Conservation (phyloP, 2,797 vertebrate species). For the Anguilla anguilla region DNA sequence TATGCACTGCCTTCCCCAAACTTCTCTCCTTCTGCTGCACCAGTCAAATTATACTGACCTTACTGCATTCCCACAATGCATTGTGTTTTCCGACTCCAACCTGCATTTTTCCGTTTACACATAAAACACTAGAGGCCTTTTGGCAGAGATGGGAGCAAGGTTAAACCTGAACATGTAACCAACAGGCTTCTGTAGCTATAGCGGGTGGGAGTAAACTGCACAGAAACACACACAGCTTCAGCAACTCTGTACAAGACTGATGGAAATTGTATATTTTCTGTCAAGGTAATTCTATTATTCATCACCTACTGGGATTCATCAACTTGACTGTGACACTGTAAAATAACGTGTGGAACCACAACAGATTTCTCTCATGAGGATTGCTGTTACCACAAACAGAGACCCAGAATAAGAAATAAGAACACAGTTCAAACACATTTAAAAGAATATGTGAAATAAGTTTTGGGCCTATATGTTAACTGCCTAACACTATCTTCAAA, state of each 20-base stretch:
- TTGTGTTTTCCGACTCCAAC: not conserved
- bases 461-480: not conserved
- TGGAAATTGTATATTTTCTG: not conserved
- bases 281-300: not conserved
- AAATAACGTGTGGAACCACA: not conserved
- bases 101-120: not conserved
- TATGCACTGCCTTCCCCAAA: not conserved
- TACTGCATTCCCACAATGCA: not conserved
- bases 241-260: not conserved
- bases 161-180: not conserved
- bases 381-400: not conserved
- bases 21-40: not conserved
- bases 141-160: not conserved
- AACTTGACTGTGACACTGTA: not conserved
- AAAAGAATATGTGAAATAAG: not conserved
- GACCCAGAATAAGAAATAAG: not conserved
- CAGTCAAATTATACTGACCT: not conserved
- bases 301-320: not conserved
- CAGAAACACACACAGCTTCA: not conserved
- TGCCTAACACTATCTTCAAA: not conserved
- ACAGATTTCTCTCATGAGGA: not conserved
- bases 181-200: not conserved
- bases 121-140: constrained; percentile 5
- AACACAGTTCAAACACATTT: not conserved
- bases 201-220: not conserved